These are phyloP conservation scores for Nymphicus hollandicus DNA, from an alignment of 2,113 vertebrate genomes.

Conservation along the genomic window DNA sequence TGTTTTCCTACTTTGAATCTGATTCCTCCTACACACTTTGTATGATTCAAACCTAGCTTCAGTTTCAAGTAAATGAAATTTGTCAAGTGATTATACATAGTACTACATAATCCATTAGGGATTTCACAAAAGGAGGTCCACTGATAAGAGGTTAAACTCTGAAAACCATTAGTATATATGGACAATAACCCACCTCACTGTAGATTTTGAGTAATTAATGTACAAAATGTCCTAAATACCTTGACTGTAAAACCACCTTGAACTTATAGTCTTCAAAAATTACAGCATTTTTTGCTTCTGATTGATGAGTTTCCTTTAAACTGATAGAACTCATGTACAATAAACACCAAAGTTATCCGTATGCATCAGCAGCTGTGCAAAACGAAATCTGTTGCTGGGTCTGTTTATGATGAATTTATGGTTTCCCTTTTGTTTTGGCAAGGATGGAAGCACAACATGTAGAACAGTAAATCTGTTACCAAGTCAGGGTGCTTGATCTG, in stretches of 20 bases:
- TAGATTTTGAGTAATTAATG: slow-evolving; percentile 10
- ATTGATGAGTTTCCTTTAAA: neutral
- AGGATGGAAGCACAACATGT: slow-evolving; percentile 6
- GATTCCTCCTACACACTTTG: neutral
- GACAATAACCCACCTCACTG: slow-evolving; percentile 16
- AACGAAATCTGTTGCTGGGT: neutral
- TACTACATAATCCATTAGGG: slow-evolving; percentile 37
- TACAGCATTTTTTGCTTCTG: neutral
- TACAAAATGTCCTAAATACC: slow-evolving; percentile 9
- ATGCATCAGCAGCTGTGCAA: neutral
- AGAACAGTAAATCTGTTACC: slow-evolving; percentile 25
- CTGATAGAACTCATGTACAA: neutral
- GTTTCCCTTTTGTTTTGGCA: slow-evolving; percentile 50
- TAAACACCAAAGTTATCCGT: neutral
- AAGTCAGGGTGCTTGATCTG: slow-evolving; percentile 1
- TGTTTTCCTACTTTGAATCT: slow-evolving; percentile 8
- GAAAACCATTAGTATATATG: slow-evolving; percentile 17
- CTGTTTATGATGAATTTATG: slow-evolving; percentile 25
- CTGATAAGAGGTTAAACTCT: slow-evolving; percentile 61
- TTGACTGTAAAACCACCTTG: neutral
- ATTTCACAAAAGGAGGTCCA: slow-evolving; percentile 46
- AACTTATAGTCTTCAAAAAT: neutral
- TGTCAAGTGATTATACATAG: slow-evolving; percentile 50
- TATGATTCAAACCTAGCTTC: slow-evolving; percentile 14
- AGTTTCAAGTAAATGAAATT: slow-evolving; percentile 65